These are phyloP conservation scores for Anabacerthia variegaticeps DNA, from an alignment of 2,797 vertebrate species.

Conservation along the genomic window DNA sequence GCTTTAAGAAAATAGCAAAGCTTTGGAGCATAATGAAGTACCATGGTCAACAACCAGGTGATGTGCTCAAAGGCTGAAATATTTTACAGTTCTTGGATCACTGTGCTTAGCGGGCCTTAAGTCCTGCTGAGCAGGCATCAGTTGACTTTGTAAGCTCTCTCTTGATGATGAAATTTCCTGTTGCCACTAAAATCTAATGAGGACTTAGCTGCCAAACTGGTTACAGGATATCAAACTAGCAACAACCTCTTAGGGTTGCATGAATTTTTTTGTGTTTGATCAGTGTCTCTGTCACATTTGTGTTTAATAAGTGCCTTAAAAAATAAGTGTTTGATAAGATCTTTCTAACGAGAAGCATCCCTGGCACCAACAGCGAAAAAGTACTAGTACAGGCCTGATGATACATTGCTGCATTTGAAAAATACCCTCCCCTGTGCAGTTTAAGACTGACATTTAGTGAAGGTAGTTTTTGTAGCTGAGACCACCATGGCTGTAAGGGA, in stretches of 20 bases:
- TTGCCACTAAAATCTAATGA: neutral
- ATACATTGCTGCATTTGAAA: neutral
- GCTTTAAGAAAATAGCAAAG: neutral
- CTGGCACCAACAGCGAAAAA: neutral
- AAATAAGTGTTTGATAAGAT: neutral
- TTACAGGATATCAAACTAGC: neutral
- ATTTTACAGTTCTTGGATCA: neutral
- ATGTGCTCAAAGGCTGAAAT: neutral
- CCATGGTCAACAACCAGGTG: fast-evolving
- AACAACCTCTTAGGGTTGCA: neutral
- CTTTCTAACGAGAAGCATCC: neutral
- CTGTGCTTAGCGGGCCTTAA: neutral
- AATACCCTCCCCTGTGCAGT: neutral
- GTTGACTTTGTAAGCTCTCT: neutral
- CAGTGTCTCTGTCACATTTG: neutral
- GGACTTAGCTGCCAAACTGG: neutral
- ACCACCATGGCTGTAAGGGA: neutral
- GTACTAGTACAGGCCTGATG: neutral
- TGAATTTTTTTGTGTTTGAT: neutral
- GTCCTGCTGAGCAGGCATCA: neutral
- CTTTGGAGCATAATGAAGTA: neutral
- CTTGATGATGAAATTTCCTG: neutral
- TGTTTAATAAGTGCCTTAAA: neutral
- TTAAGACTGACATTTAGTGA: neutral
- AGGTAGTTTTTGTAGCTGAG: neutral